Evolutionary conservation across 1,140 invertebrate genomes (phyloP).

Genomic region (Diorhabda sublineata): DNA sequence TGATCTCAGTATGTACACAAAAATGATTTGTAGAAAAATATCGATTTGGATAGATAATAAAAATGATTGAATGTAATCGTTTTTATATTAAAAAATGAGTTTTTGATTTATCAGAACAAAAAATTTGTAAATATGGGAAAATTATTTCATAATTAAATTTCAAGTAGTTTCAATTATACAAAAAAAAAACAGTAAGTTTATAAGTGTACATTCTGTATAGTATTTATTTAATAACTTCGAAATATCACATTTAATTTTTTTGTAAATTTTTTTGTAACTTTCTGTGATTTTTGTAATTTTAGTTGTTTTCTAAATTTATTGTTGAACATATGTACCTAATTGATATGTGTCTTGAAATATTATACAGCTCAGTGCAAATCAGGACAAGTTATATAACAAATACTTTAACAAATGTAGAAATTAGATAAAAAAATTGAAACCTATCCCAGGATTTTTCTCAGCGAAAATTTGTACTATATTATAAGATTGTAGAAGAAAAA

Average conservation of each 20-base stretch:
- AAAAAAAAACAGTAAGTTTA: slow-evolving; percentile 22
- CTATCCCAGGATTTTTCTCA: slow-evolving; percentile 40
- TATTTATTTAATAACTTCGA: slow-evolving; percentile 44
- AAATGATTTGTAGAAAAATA: slow-evolving; percentile 8
- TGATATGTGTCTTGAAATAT: slow-evolving; percentile 38
- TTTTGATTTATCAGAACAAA: slow-evolving; percentile 4
- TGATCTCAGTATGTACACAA: slow-evolving; percentile 40
- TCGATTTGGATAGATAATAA: not conserved
- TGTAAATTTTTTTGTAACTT: slow-evolving; percentile 39
- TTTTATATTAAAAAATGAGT: not conserved
- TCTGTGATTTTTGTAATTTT: slow-evolving; percentile 40
- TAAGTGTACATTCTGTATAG: slow-evolving; percentile 46
- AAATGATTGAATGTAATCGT: not conserved
- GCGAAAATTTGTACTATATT: slow-evolving; percentile 34
- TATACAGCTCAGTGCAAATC: slow-evolving; percentile 38
- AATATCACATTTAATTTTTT: slow-evolving; percentile 30
- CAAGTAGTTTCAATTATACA: slow-evolving; percentile 15
- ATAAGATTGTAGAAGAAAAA: slow-evolving; percentile 12
- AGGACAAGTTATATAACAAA: slow-evolving; percentile 30
- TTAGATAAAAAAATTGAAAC: slow-evolving; percentile 8
- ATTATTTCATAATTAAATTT: slow-evolving; percentile 24
- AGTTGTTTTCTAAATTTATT: slow-evolving; percentile 37
- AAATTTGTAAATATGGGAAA: slow-evolving; percentile 30
- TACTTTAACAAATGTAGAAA: slow-evolving; percentile 20
- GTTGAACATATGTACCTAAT: slow-evolving; percentile 39